Evolutionary conservation across 1,140 invertebrate genomes (phyloP).

Genomic region (Cryptotermes secundus): DNA sequence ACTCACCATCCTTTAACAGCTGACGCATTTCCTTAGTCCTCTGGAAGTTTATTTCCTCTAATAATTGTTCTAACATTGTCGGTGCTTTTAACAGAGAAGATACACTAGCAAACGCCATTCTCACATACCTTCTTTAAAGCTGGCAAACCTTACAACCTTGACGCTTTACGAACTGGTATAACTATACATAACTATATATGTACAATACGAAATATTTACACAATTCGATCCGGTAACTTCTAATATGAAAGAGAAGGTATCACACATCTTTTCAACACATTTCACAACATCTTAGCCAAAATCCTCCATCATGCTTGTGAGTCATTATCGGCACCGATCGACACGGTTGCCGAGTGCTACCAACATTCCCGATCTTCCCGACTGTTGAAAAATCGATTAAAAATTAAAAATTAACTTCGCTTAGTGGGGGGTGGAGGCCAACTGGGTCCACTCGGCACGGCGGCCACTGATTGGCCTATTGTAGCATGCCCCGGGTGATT

Average conservation of each 20-base stretch:
- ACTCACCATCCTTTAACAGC: conserved; percentile 78
- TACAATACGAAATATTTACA: background rate
- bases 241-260: background rate
- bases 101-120: conserved; percentile 35
- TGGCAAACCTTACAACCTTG: background rate
- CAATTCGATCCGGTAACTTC: background rate
- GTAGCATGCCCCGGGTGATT: too few relatives aligned
- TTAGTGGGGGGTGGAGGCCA: too few relatives aligned
- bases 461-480: too few relatives aligned
- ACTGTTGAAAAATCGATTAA: too few relatives aligned
- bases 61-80: conserved; percentile 77
- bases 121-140: background rate
- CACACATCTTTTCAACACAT: background rate
- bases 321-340: too few relatives aligned
- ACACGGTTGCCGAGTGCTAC: too few relatives aligned
- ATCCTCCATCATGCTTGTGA: too few relatives aligned
- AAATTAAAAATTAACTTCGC: too few relatives aligned
- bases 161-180: background rate
- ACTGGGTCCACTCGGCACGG: too few relatives aligned
- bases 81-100: conserved; percentile 55
- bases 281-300: too few relatives aligned
- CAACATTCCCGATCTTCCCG: too few relatives aligned
- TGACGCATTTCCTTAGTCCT: conserved; percentile 86
- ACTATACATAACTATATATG: background rate
- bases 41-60: conserved; percentile 89